phyloP scores from a whole-genome alignment of 2,113 vertebrate species.

The Melanotaenia duboulayi region DNA sequence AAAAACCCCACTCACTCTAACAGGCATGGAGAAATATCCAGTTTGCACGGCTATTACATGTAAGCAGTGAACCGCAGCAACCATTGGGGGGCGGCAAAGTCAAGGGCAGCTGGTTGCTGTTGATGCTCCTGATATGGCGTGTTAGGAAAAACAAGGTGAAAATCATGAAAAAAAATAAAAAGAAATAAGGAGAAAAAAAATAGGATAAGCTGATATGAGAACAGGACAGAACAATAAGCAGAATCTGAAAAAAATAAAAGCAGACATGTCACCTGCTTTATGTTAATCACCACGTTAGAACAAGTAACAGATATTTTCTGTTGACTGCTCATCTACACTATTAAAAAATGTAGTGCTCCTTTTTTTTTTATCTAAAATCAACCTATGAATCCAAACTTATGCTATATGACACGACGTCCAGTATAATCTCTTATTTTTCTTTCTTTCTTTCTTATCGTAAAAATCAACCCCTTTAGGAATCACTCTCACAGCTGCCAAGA shows the following conservation, averaged over 20 bases:
- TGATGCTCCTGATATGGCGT: constrained; percentile 28
- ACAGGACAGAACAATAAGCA: neutral
- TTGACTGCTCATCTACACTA: too few species aligned
- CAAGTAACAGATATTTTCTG: too few species aligned
- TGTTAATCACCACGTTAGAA: too few species aligned
- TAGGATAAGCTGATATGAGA: neutral
- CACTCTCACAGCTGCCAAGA: constrained; percentile 23
- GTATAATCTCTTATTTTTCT: fast-evolving
- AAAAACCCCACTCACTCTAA: neutral
- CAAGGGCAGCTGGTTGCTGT: constrained; percentile 34
- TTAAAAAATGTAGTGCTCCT: too few species aligned
- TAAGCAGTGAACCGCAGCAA: neutral
- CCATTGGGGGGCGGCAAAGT: constrained; percentile 74
- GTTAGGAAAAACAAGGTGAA: constrained; percentile 1
- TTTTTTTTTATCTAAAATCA: neutral
- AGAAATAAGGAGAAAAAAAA: neutral
- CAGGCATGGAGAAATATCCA: neutral
- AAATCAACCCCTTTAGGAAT: constrained; percentile 53
- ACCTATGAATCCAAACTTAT: neutral
- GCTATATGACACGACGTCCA: neutral
- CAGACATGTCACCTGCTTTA: neutral
- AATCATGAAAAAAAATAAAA: constrained; percentile 12
- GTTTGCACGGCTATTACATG: neutral
- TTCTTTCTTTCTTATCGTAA: constrained; percentile 5
- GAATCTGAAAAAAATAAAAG: fast-evolving